These are phyloP conservation scores for Nebria salina DNA, from an alignment of 2,888 invertebrate genomes.

Conservation along the genomic window DNA sequence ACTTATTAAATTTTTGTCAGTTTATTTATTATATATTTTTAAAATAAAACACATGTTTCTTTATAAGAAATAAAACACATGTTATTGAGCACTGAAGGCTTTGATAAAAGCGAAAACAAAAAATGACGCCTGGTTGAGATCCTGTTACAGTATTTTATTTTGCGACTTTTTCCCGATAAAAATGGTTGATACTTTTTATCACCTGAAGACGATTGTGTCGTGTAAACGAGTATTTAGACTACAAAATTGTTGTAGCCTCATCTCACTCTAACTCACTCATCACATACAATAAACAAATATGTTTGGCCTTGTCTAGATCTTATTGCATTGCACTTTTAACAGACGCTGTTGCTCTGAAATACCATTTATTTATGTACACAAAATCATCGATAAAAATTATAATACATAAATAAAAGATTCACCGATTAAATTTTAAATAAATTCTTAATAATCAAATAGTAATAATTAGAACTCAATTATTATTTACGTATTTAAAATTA, in stretches of 20 bases:
- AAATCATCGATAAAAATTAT: not conserved
- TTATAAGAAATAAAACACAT: not conserved
- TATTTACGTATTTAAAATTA: no score
- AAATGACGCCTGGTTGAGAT: not conserved
- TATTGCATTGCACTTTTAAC: conserved; percentile 25
- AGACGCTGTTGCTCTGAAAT: not conserved
- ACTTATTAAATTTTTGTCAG: not conserved
- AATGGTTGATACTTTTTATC: not conserved
- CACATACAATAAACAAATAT: conserved; percentile 21
- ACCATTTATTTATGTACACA: not conserved
- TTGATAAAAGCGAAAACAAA: not conserved
- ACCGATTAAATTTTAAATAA: no score
- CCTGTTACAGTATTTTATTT: not conserved
- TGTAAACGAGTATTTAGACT: conserved; percentile 29
- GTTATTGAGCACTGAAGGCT: not conserved
- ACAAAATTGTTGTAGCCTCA: conserved; percentile 21
- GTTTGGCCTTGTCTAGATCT: conserved; percentile 23
- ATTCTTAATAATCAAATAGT: no score
- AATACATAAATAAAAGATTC: no score
- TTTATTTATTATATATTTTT: no score
- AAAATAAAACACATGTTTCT: not conserved
- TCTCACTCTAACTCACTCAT: conserved; percentile 21
- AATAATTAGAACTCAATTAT: no score
- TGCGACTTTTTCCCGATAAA: not conserved
- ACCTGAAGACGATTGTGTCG: conserved; percentile 13